Base-by-base conservation (phyloP, 2,113 vertebrate species). In the Alectura lathami region DNA sequence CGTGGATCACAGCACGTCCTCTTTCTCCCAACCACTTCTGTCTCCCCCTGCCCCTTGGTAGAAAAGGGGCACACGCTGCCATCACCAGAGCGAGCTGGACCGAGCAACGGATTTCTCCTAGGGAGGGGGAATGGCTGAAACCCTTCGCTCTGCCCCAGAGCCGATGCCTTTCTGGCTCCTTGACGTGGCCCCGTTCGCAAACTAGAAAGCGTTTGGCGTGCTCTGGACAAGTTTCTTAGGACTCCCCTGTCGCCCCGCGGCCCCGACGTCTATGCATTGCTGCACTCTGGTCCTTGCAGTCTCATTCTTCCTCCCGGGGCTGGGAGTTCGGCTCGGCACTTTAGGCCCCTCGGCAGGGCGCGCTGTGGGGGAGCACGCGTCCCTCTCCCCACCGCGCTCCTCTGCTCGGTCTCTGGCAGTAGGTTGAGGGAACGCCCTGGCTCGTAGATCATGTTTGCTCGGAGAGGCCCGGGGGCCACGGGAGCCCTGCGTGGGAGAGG, bases 281-380 rank as follows among this genome's bases (percentile, higher is more conserved):
- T 96, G 97, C 96, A 97, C 91, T 96, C 98, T 84, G 69, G 89
- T 94, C 97, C 96, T 97, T 97, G 83, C 96, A 96, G 91, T 95
- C 96, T 60, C 97, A 91, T 95, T 90, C 97, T 98, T 96, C 98
- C 95, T 92, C 83, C 73, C 8, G 78, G 98, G 96, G 96, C 95
- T 97, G 93, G 96, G 96, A 96, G 96, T 95, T 96, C 94, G 92
- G 96, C 96, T 97, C 97, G 97, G 98, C 98, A 97, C 98, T 98
- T 98, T 97, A 98, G 94, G 96, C 95, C 96, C 79, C 87, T 68
- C 51, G 10, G 89, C 77, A 92, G 93, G 82, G 89, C 34, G 84
- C 98, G 93, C 97, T 98, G 96, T 90, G 96, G 92, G 84, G 95
- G 96, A 89, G 96, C 68, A 32, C 92, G 60, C 29, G 16, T 82